Evolutionary conservation across 2,113 vertebrate genomes (phyloP), one percentile per base, ranked within the genome.

Genomic region (Halcyon senegalensis): DNA sequence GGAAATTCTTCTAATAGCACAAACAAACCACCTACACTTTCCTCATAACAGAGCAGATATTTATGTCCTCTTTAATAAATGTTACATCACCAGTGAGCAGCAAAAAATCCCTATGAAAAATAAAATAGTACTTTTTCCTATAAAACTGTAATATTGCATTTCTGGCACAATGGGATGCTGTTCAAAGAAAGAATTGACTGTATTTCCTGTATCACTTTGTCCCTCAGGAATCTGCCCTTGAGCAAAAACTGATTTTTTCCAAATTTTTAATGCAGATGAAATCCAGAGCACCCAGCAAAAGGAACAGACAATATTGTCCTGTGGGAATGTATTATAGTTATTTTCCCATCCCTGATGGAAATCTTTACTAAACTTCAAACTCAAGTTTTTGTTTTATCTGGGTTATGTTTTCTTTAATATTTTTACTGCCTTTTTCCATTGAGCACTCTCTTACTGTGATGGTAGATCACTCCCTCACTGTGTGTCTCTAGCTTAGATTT

Each of bases 251-350:
- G 19, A 2, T 24, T 77, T 92, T 92, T 82, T 37, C 48, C 48
- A 60, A 16, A 69, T 48, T 75, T 64, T 75, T 72, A 44, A 37
- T 83, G 27, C 53, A 79, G 86, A 92, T 44, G 41, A 89, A 91
- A 91, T 89, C 81, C 89, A 96, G 94, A 93, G 28, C 39, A 72
- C 41, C 31, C 21, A 95, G 58, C 16, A 87, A 74, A 92, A 76
- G 5, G 13, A 82, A 44, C 31, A 66, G 39, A 39, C 43, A 94
- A 35, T 41, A 11, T 13, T 75, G 11, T 58, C 35, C 50, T 77
- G 10, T 21, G 66, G 21, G 41, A 95, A 81, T 43, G 4, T 68
- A 50, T 59, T 77, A 43, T 15, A 55, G 68, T 48, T 68, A 80
- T 28, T 81, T 94, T 94, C 60, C 43, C 15, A 33, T 64, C 19